A percentile compares a stretch with the other conserved stretches of the same genome.
phyloP scores from a whole-genome alignment of 1,140 invertebrate genomes.

The Brachionus plicatilis region DNA sequence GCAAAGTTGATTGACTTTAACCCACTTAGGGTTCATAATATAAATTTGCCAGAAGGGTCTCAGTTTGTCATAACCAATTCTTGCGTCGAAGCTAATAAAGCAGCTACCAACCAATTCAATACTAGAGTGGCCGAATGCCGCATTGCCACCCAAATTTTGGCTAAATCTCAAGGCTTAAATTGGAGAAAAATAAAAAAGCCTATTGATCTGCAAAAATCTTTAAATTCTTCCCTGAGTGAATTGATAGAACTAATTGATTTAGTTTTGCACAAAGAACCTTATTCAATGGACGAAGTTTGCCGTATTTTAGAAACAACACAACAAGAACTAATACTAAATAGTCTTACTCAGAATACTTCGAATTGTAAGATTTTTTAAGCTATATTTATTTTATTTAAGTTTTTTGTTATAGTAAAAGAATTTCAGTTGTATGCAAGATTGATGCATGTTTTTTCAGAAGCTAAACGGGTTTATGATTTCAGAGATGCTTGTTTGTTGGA shows the following conservation, averaged over 20 bases:
- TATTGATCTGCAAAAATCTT: conserved; percentile 66
- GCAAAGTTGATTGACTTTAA: conserved; percentile 80
- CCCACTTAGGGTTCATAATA: conserved; percentile 71
- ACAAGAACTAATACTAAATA: conserved; percentile 63
- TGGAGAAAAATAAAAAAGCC: conserved; percentile 63
- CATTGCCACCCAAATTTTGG: conserved; percentile 65
- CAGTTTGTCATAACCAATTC: conserved; percentile 90
- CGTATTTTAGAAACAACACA: conserved; percentile 63
- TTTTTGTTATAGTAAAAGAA: background rate
- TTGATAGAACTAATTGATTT: conserved; percentile 65
- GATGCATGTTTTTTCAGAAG: conserved; percentile 75
- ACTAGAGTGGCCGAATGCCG: conserved; percentile 86
- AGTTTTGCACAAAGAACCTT: conserved; percentile 65
- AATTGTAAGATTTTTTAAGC: conserved; percentile 48
- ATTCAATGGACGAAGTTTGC: conserved; percentile 71
- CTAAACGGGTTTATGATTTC: conserved; percentile 70
- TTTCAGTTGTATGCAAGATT: conserved; percentile 59
- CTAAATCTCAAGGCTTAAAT: conserved; percentile 62
- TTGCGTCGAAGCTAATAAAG: conserved; percentile 84
- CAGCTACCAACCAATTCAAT: conserved; percentile 81
- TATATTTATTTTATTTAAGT: background rate
- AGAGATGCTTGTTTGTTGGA: conserved; percentile 61
- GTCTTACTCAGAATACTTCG: conserved; percentile 66
- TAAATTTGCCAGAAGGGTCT: conserved; percentile 71
- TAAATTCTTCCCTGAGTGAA: conserved; percentile 64